These are phyloP conservation scores for Ormyrus thymus DNA, from an alignment of 2,888 invertebrate genomes.

Conservation along the genomic window DNA sequence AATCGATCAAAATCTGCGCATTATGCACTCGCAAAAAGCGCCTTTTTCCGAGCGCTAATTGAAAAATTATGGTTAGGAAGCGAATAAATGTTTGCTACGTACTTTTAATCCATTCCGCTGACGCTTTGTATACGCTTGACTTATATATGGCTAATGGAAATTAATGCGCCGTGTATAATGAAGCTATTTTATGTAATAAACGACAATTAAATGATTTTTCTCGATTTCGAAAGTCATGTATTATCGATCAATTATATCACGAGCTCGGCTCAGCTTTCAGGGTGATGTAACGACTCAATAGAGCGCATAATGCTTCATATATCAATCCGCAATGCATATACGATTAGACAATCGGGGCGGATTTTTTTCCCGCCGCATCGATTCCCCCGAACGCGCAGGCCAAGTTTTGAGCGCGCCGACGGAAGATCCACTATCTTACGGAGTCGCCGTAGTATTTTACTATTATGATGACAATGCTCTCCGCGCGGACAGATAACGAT, in stretches of 20 bases:
- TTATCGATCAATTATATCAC: neutral
- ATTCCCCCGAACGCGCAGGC: no score
- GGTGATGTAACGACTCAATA: no score
- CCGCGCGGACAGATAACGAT: conserved; percentile 41
- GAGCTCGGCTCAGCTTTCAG: no score
- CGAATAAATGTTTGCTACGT: neutral
- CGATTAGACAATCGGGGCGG: no score
- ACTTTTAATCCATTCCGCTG: no score
- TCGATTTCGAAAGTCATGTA: no score
- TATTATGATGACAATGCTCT: conserved; percentile 51
- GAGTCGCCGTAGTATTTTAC: conserved; percentile 41
- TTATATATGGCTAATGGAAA: no score
- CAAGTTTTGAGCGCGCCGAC: conserved; percentile 3
- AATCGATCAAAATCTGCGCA: conserved; percentile 47
- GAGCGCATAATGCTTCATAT: neutral
- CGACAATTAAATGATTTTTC: no score
- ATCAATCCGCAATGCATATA: neutral
- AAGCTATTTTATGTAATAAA: no score
- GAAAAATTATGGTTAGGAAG: neutral
- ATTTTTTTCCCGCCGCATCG: no score
- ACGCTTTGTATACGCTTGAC: no score
- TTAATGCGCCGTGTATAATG: no score
- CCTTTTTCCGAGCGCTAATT: neutral
- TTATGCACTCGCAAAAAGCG: neutral
- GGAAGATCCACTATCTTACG: conserved; percentile 45